Conservation (phyloP, 1,140 invertebrate species). For the Drosophila sp. region DNA sequence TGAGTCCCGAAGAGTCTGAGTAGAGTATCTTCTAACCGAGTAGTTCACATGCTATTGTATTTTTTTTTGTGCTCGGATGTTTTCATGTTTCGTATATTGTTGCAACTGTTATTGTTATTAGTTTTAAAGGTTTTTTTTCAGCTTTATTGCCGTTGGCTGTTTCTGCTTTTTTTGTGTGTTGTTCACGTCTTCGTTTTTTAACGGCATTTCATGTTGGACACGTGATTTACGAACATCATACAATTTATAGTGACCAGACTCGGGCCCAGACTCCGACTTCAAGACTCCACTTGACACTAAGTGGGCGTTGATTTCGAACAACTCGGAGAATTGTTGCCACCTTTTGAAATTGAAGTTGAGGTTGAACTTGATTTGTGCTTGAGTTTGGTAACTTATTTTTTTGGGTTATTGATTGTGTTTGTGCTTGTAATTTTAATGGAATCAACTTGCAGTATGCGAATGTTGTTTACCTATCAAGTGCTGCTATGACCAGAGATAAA, state of each 20-base stretch:
- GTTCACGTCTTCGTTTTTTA: conserved; percentile 63
- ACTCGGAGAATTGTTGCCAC: conserved; percentile 41
- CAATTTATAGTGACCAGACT: conserved; percentile 36
- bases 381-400: conserved; percentile 27
- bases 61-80: not conserved
- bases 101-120: conserved; percentile 55
- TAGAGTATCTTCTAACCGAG: not conserved
- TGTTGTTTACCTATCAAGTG: conserved; percentile 11
- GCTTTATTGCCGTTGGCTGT: conserved; percentile 52
- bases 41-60: not conserved
- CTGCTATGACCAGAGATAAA: conserved; percentile 21
- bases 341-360: conserved; percentile 10
- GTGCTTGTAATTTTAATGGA: conserved; percentile 46
- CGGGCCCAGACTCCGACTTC: not conserved
- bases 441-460: conserved; percentile 42
- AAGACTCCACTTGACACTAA: conserved; percentile 56
- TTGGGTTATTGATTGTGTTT: conserved; percentile 25
- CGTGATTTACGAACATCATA: conserved; percentile 64
- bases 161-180: conserved; percentile 37
- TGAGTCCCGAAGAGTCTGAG: too few species aligned
- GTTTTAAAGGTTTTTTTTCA: conserved; percentile 45
- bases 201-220: conserved; percentile 45
- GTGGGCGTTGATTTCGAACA: conserved; percentile 48
- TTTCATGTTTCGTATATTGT: conserved; percentile 1
- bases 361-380: conserved; percentile 57